Evolutionary conservation across 2,113 vertebrate species (phyloP), one percentile per base, ranked within the genome.

Genomic region (Nerophis lumbriciformis): DNA sequence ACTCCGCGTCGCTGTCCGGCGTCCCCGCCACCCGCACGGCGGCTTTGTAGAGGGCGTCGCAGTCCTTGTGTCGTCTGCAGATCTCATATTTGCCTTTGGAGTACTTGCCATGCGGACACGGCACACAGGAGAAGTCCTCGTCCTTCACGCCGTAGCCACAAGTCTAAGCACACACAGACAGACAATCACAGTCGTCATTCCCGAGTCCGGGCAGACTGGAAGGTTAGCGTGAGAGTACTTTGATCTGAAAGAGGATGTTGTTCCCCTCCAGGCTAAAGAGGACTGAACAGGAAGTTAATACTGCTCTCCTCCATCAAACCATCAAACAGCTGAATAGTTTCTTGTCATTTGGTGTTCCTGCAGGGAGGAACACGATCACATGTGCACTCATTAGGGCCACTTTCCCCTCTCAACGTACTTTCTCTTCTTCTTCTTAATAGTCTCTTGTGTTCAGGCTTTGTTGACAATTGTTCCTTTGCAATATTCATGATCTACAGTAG

Each of bases 31-130:
- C 90, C 59, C 94, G 86, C 57, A 98, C 92, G 0, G 94, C 94
- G 69, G 97, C 95, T 59, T 94, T 89, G 70, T 94, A 98, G 80
- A 96, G 92, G 0, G 93, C 93, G 55, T 99, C 93, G 0, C 97
- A 99, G 88, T 99, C 95, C 76, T 96, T 99, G 81, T 99, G 96
- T 3, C 97, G 85, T 56, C 95, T 86, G 88, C 96, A 99, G 79
- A 98, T 98, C 88, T 99, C 95, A 71, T 99, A 99, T 45, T 94
- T 96, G 59, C 97, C 97, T 85, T 91, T 96, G 63, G 97, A 99
- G 64, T 96, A 98, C 77, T 98, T 98, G 75, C 95, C 96, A 0
- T 92, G 87, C 0, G 92, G 92, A 72, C 96, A 99, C 8, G 94
- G 87, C 49, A 94, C 63, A 1, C 97, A 99, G 76, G 89, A 84